Evolutionary conservation across 1,140 invertebrate species (phyloP).

Genomic region (Papilio dardanus): DNA sequence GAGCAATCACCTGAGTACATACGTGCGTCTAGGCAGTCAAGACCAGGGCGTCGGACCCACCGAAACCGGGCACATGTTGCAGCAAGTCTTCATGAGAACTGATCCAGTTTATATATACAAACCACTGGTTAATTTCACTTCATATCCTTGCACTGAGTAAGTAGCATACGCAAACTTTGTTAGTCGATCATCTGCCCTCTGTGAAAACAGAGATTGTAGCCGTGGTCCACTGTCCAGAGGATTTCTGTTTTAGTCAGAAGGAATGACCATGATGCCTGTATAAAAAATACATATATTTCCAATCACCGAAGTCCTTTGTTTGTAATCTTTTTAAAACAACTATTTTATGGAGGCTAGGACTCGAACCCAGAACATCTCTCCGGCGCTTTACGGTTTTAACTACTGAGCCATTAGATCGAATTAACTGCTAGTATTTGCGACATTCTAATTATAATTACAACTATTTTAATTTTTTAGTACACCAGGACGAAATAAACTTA

Average conservation of each 20-base stretch:
- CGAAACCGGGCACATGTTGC: conserved; percentile 73
- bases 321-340: neutral
- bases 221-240: neutral
- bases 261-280: too few species aligned
- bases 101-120: conserved; percentile 70
- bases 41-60: conserved; percentile 65
- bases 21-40: conserved; percentile 67
- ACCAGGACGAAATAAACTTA: conserved; percentile 71
- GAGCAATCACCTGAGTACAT: conserved; percentile 77
- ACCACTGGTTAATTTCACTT: conserved; percentile 75
- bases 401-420: neutral
- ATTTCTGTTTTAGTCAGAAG: neutral
- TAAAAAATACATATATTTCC: neutral
- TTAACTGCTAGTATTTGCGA: neutral
- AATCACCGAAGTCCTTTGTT: neutral
- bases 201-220: too few species aligned
- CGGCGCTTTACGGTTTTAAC: too few species aligned
- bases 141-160: conserved; percentile 77
- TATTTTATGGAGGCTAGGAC: neutral
- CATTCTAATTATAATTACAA: neutral
- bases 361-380: neutral
- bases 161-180: too few species aligned
- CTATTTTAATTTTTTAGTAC: conserved; percentile 50
- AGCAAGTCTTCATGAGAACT: conserved; percentile 66
- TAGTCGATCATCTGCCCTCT: too few species aligned